These are phyloP conservation scores for Psittacula cyanocephala DNA, from an alignment of 2,113 vertebrate genomes.

Conservation along the genomic window DNA sequence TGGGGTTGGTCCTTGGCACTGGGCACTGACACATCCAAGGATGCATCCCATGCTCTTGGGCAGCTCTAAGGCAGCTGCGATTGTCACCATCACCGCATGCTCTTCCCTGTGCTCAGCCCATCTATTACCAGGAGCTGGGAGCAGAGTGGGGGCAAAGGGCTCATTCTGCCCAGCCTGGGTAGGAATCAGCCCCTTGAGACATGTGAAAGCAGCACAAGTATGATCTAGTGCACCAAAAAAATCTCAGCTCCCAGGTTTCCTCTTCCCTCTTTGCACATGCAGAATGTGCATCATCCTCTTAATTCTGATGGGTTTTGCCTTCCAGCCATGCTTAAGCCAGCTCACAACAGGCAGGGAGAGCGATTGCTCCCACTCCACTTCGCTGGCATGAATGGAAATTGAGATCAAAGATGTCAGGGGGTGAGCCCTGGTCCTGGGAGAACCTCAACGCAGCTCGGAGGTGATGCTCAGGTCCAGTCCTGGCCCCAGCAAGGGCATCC, in stretches of 20 bases:
- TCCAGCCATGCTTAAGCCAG: not conserved
- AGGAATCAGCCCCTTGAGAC: not conserved
- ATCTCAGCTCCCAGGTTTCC: not conserved
- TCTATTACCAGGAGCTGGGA: not conserved
- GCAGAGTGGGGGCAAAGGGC: not conserved
- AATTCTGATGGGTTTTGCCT: not conserved
- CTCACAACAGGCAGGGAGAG: not conserved
- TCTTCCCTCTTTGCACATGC: fast-evolving
- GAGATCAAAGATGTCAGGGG: not conserved
- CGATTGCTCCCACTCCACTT: not conserved
- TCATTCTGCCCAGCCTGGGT: fast-evolving
- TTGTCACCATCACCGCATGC: not conserved
- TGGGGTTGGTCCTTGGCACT: not conserved
- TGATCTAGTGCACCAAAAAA: fast-evolving
- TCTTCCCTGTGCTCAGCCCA: not conserved
- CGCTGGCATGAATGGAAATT: not conserved
- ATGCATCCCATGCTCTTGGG: not conserved
- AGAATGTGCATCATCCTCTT: not conserved
- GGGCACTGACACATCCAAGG: not conserved
- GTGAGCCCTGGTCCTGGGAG: not conserved
- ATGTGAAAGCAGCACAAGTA: fast-evolving
- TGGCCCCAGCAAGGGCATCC: not conserved
- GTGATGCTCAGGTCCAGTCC: not conserved
- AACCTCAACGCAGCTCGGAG: not conserved
- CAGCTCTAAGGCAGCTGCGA: not conserved